A percentile compares a stretch with the other conserved stretches of the same genome.
Evolutionary conservation across 2,113 vertebrate genomes (phyloP).

Genomic region (Crotalus helleri): DNA sequence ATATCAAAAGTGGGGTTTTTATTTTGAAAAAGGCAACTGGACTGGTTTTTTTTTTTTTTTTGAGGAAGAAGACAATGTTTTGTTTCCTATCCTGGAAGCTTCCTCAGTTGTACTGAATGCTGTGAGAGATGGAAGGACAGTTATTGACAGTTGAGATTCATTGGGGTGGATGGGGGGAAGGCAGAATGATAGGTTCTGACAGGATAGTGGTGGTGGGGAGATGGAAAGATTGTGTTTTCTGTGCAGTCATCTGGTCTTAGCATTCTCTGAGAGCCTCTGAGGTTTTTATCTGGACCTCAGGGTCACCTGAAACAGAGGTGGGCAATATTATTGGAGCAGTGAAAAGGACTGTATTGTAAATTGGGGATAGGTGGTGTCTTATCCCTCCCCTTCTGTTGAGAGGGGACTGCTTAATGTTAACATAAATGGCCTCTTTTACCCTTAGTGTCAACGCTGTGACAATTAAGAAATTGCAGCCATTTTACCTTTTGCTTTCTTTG

Average conservation of each 20-base stretch:
- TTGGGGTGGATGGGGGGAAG: no score
- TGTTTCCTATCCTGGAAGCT: background rate
- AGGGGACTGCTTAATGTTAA: background rate
- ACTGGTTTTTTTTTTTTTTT: background rate
- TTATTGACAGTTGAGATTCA: background rate
- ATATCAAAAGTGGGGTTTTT: background rate
- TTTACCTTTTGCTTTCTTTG: no score
- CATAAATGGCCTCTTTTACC: background rate
- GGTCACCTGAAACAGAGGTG: background rate
- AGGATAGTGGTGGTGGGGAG: background rate
- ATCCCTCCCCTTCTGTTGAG: background rate
- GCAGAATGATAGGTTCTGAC: background rate
- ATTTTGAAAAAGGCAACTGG: background rate
- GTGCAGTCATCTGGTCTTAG: background rate
- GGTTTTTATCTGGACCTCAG: background rate
- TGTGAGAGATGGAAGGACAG: background rate
- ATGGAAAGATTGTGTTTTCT: background rate
- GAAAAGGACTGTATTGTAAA: background rate
- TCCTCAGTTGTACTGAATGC: background rate
- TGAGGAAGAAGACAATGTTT: background rate
- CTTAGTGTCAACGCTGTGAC: no score
- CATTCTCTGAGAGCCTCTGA: background rate
- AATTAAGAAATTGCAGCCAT: no score
- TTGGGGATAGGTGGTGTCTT: background rate
- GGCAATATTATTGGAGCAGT: background rate